A percentile compares a stretch with the other conserved stretches of the same genome.
phyloP scores from a whole-genome alignment of 1,140 invertebrate species.

The Cydia strobilella region DNA sequence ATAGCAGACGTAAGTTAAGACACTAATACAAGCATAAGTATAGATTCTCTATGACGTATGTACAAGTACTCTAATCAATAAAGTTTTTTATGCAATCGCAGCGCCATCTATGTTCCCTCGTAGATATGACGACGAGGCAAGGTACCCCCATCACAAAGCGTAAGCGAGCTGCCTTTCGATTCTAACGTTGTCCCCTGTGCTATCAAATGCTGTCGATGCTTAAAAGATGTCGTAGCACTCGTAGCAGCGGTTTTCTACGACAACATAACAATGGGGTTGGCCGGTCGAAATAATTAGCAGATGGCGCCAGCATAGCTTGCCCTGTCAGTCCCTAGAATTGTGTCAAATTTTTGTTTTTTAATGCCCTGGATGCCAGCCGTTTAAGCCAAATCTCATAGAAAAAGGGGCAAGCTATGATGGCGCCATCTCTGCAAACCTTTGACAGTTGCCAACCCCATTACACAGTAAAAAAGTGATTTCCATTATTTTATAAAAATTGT shows the following conservation, averaged over 20 bases:
- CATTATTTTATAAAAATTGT: no score
- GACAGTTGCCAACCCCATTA: no score
- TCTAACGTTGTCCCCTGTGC: background rate
- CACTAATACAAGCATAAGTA: background rate
- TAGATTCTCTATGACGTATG: constrained; percentile 5
- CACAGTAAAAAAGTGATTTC: no score
- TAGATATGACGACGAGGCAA: background rate
- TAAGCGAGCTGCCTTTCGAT: background rate
- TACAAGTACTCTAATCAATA: constrained; percentile 23
- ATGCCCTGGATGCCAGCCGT: no score
- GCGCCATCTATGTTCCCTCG: constrained; percentile 17
- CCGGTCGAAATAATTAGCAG: no score
- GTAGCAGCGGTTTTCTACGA: background rate
- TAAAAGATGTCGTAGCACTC: constrained; percentile 18
- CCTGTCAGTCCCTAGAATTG: no score
- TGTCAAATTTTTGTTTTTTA: no score
- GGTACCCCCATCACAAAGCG: background rate
- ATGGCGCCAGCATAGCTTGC: no score
- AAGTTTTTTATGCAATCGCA: background rate
- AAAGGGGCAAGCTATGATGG: no score
- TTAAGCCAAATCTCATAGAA: no score
- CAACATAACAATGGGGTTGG: no score
- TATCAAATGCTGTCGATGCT: background rate
- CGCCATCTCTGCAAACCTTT: no score
- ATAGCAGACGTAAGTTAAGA: background rate